These are phyloP conservation scores for Pempheris klunzingeri DNA, from an alignment of 2,797 vertebrate genomes.

Conservation along the genomic window DNA sequence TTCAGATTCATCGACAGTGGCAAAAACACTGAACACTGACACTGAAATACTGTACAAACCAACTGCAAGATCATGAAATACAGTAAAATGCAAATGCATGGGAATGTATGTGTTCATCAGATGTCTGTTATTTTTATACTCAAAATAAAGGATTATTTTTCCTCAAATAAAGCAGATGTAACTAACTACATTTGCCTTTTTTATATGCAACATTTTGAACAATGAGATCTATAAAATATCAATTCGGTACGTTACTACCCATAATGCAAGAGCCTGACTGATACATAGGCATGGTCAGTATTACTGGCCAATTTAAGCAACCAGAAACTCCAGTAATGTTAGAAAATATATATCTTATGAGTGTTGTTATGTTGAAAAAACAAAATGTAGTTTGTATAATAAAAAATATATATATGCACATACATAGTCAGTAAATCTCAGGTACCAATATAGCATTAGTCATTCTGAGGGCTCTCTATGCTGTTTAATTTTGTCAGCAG, in stretches of 20 bases:
- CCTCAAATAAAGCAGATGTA: slow-evolving; percentile 84
- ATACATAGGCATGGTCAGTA: not conserved
- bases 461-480: not conserved
- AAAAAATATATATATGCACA: too few relatives aligned
- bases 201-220: not conserved
- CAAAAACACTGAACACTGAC: slow-evolving; percentile 29
- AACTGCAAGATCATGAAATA: slow-evolving; percentile 61
- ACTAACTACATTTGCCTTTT: slow-evolving; percentile 46
- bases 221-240: not conserved
- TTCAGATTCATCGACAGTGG: slow-evolving; percentile 7
- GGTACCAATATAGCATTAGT: too few relatives aligned
- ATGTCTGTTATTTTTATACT: slow-evolving; percentile 88
- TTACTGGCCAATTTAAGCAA: not conserved
- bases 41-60: slow-evolving; percentile 53
- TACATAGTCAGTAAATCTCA: too few relatives aligned
- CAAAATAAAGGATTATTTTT: slow-evolving; percentile 86
- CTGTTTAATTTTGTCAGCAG: too few relatives aligned
- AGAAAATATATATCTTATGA: too few relatives aligned
- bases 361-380: too few relatives aligned
- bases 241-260: not conserved
- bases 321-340: too few relatives aligned
- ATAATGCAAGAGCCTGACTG: not conserved
- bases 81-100: slow-evolving; percentile 78
- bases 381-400: too few relatives aligned
- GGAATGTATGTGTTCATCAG: slow-evolving; percentile 79